These are phyloP conservation scores for Plumapathes pennacea DNA, from an alignment of 92 coral and sea anemone species.

Conservation along the genomic window DNA sequence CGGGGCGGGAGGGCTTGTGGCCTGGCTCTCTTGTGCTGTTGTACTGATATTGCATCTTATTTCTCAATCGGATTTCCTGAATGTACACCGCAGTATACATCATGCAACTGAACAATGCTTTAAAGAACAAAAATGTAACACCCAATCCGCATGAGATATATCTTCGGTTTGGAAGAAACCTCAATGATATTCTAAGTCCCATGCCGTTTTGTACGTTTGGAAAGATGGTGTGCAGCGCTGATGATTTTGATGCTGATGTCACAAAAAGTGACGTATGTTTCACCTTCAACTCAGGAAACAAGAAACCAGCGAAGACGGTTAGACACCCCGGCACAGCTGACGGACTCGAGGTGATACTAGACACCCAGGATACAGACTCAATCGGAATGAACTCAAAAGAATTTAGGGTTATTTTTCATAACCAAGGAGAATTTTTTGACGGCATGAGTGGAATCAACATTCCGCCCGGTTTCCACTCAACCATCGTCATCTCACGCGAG, in stretches of 20 bases:
- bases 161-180: conserved; percentile 4
- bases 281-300: conserved; percentile 42
- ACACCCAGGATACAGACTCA: conserved; percentile 11
- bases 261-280: conserved; percentile 28
- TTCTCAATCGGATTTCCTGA: not conserved
- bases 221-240: not conserved
- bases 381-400: conserved; percentile 30
- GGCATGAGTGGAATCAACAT: conserved; percentile 35
- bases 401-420: conserved; percentile 29
- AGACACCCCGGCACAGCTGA: conserved; percentile 3
- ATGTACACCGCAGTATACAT: conserved; percentile 19
- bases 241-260: conserved; percentile 11
- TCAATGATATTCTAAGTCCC: conserved; percentile 2
- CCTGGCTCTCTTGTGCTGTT: conserved; percentile 28
- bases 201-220: conserved; percentile 5
- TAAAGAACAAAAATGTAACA: not conserved
- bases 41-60: not conserved
- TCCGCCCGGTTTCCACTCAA: conserved; percentile 38
- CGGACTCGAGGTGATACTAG: conserved; percentile 20
- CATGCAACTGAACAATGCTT: not conserved
- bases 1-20: conserved; percentile 40
- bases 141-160: conserved; percentile 4
- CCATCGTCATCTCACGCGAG: conserved; percentile 18
- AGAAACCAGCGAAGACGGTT: not conserved
- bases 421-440: conserved; percentile 36